Conservation (phyloP, 92 coral and sea anemone species). For the Porites rus region DNA sequence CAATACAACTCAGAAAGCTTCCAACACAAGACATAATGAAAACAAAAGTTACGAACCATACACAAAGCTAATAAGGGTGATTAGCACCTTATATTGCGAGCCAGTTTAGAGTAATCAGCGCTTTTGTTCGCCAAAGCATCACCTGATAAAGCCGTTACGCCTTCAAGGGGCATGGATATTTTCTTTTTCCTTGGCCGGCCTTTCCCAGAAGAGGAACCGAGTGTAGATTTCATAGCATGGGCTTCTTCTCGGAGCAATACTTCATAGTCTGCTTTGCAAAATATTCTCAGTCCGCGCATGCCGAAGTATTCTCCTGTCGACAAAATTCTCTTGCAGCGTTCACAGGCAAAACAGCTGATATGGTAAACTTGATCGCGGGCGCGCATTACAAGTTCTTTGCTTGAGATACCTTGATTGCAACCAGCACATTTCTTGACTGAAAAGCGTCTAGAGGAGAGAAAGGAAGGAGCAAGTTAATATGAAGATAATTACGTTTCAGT, state of each 20-base stretch:
- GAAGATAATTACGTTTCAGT: background rate
- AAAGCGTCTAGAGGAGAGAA: slow-evolving; percentile 74
- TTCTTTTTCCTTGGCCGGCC: slow-evolving; percentile 92
- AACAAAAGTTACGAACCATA: background rate
- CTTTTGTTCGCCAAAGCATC: slow-evolving; percentile 32
- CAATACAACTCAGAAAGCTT: background rate
- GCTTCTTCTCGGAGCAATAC: slow-evolving; percentile 82
- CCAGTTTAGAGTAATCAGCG: slow-evolving; percentile 21
- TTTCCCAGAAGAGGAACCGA: slow-evolving; percentile 58
- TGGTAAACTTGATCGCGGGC: slow-evolving; percentile 99
- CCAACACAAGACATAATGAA: background rate
- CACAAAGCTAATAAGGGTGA: slow-evolving; percentile 1
- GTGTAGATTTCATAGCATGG: slow-evolving; percentile 59
- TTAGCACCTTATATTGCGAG: slow-evolving; percentile 12
- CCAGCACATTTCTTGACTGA: slow-evolving; percentile 90
- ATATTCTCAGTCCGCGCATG: slow-evolving; percentile 89
- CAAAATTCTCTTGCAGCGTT: slow-evolving; percentile 98
- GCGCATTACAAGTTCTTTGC: slow-evolving; percentile 97
- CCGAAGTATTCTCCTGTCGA: slow-evolving; percentile 98
- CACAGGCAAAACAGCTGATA: slow-evolving; percentile 97
- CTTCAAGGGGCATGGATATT: slow-evolving; percentile 64
- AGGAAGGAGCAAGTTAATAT: background rate
- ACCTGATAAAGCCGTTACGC: slow-evolving; percentile 76
- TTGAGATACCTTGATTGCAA: slow-evolving; percentile 85
- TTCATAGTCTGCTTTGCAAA: slow-evolving; percentile 93